A percentile compares a stretch with the other conserved stretches of the same genome.
These are phyloP conservation scores for Syncerus caffer DNA, from an alignment of 2,797 vertebrate genomes.

Conservation along the genomic window DNA sequence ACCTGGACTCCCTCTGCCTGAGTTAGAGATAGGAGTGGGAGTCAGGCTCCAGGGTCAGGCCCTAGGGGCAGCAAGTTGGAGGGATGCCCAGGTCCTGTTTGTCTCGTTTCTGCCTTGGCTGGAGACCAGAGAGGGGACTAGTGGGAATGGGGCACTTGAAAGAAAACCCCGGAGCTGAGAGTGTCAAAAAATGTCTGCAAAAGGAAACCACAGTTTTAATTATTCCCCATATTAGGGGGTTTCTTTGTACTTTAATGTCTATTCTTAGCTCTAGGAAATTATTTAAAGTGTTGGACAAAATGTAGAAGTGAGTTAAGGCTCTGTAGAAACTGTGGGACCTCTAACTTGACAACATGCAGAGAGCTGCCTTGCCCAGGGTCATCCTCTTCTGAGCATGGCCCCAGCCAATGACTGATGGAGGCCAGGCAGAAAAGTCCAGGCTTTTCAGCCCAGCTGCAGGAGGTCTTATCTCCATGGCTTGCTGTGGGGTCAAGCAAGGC, in stretches of 20 bases:
- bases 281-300: not conserved
- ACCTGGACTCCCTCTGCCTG: not conserved
- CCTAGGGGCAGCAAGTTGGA: not conserved
- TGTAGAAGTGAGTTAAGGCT: not conserved
- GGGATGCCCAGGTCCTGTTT: not conserved
- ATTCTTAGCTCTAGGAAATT: slow-evolving; percentile 46
- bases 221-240: slow-evolving; percentile 58
- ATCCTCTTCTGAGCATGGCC: not conserved
- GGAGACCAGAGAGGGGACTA: slow-evolving; percentile 16
- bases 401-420: not conserved
- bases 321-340: not conserved
- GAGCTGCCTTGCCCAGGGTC: not conserved
- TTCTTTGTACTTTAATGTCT: slow-evolving; percentile 60
- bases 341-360: not conserved
- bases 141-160: slow-evolving; percentile 25
- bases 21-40: not conserved
- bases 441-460: not conserved
- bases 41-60: not conserved
- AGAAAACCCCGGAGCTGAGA: slow-evolving; percentile 3
- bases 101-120: not conserved
- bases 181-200: slow-evolving; percentile 10
- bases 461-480: not conserved
- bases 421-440: not conserved
- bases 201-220: slow-evolving; percentile 61
- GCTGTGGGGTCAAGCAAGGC: not conserved